These are phyloP conservation scores for Prorops nasuta DNA, from an alignment of 1,140 invertebrate species.

Conservation along the genomic window DNA sequence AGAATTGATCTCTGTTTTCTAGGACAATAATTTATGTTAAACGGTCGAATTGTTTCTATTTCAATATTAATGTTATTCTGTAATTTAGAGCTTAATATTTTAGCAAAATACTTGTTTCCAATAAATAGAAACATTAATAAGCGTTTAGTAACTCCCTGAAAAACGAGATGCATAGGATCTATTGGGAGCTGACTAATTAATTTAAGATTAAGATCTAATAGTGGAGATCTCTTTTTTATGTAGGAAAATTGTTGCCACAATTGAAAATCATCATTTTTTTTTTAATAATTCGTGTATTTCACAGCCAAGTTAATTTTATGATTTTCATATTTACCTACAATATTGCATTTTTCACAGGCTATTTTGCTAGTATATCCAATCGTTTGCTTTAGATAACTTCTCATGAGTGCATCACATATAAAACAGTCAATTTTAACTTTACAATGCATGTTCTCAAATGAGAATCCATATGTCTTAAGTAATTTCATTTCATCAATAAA, in stretches of 20 bases:
- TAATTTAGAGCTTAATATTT: no score
- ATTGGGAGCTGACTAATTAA: not conserved
- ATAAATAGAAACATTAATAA: no score
- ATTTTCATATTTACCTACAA: not conserved
- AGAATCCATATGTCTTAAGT: conserved; percentile 7
- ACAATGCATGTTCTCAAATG: not conserved
- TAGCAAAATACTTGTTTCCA: no score
- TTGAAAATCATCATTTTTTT: not conserved
- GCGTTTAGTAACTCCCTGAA: not conserved
- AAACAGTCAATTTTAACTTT: conserved; percentile 2
- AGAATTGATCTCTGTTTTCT: no score
- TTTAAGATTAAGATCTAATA: not conserved
- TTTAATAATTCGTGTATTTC: not conserved
- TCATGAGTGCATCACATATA: conserved; percentile 13
- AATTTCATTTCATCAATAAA: conserved; percentile 12
- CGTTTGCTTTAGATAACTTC: not conserved
- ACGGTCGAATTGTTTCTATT: no score
- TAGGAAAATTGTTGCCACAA: not conserved
- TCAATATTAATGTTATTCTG: no score
- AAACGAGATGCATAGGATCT: not conserved
- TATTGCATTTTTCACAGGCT: not conserved
- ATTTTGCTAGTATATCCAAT: not conserved
- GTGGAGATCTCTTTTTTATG: not conserved
- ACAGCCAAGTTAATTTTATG: not conserved
- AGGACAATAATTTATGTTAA: no score